Conservation (phyloP, 2,797 vertebrate genomes). For the Esox masquinongy region DNA sequence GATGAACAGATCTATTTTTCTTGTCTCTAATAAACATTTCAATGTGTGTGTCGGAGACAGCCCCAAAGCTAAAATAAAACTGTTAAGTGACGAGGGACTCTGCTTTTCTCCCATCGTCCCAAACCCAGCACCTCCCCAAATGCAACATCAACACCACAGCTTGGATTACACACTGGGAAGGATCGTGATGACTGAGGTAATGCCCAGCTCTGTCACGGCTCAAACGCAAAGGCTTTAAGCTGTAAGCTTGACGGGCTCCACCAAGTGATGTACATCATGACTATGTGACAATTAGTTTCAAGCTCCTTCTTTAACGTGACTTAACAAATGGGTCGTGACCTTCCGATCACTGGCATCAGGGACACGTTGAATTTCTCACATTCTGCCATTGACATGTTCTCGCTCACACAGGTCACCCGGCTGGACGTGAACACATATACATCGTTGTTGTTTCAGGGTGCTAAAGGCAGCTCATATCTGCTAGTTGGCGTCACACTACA, state of each 20-base stretch:
- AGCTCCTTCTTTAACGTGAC: not conserved
- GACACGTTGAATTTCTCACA: too few relatives aligned
- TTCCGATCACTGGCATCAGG: too few relatives aligned
- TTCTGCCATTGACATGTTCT: too few relatives aligned
- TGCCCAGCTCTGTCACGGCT: not conserved
- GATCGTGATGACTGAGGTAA: not conserved
- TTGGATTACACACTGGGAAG: constrained; percentile 16
- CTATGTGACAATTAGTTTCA: not conserved
- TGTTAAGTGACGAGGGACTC: constrained; percentile 6
- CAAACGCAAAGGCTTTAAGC: not conserved
- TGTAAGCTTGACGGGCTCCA: not conserved
- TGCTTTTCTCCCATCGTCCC: not conserved
- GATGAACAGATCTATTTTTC: constrained; percentile 9
- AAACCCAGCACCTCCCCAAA: constrained; percentile 22
- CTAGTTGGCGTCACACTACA: constrained; percentile 18
- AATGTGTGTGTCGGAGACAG: not conserved
- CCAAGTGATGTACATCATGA: not conserved
- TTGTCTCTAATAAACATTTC: not conserved
- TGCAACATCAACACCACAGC: not conserved
- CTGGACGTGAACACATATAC: too few relatives aligned
- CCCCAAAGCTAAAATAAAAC: not conserved
- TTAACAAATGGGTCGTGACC: not conserved
- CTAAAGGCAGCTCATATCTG: not conserved
- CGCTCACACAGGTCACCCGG: too few relatives aligned
- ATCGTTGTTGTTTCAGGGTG: constrained; percentile 9